Percentiles rank a stretch among this genome's conserved stretches.
phyloP scores from a whole-genome alignment of 2,888 invertebrate species.

The Sthenelais limicola region DNA sequence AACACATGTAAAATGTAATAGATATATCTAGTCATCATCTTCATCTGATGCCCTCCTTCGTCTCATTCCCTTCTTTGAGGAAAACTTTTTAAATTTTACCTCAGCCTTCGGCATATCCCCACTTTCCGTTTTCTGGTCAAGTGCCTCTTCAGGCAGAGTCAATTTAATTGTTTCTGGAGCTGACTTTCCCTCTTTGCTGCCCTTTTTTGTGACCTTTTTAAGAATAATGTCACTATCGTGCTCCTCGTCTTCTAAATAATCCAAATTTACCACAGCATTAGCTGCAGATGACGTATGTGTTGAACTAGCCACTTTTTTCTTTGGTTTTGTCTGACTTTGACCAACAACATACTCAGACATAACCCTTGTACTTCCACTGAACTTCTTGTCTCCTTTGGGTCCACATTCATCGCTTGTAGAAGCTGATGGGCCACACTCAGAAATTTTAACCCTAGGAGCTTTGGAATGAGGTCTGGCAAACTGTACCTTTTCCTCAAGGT shows the following conservation, averaged over 20 bases:
- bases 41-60: slow-evolving; percentile 12
- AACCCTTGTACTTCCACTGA: slow-evolving; percentile 8
- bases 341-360: slow-evolving; percentile 27
- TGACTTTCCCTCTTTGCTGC: background rate
- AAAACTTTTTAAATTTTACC: slow-evolving; percentile 16
- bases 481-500: background rate
- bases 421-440: background rate
- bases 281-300: background rate
- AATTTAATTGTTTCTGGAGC: background rate
- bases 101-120: no score
- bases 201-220: background rate
- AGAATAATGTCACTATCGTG: background rate
- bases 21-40: slow-evolving; percentile 16
- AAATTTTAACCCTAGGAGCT: background rate
- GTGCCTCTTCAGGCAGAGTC: no score
- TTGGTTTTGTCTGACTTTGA: background rate
- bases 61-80: background rate
- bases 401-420: no score
- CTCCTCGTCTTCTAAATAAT: slow-evolving; percentile 12
- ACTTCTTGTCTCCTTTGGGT: background rate
- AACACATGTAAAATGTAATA: no score
- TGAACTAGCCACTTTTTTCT: no score
- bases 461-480: background rate
- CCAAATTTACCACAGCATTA: background rate
- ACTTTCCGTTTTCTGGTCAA: no score